A percentile compares a stretch with the other conserved stretches of the same genome.
phyloP scores from a whole-genome alignment of 2,888 invertebrate genomes.

The Tetheella fluctuosa region DNA sequence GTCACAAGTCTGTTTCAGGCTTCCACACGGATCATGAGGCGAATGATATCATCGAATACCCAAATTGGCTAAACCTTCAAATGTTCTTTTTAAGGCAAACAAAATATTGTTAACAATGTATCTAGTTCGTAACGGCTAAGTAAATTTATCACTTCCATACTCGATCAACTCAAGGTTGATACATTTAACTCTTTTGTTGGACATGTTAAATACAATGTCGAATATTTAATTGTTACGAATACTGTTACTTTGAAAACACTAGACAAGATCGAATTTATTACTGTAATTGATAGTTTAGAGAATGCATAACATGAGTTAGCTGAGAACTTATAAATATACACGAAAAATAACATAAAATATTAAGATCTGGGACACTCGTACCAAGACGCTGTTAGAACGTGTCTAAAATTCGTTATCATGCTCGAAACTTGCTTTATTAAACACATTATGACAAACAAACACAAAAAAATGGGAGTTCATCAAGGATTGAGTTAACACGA shows the following conservation, averaged over 20 bases:
- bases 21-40: background rate
- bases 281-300: conserved; percentile 8
- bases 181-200: conserved; percentile 27
- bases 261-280: conserved; percentile 11
- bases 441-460: conserved; percentile 12
- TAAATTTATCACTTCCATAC: conserved; percentile 53
- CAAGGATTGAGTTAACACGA: conserved; percentile 22
- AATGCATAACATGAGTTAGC: conserved; percentile 55
- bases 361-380: conserved; percentile 80
- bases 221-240: conserved; percentile 10
- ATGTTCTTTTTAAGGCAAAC: background rate
- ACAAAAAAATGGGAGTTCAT: conserved; percentile 25
- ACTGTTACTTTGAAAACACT: conserved; percentile 6
- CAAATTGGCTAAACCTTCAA: background rate
- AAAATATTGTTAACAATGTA: conserved; percentile 32
- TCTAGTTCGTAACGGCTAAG: conserved; percentile 38
- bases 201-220: conserved; percentile 27
- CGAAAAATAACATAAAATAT: conserved; percentile 52
- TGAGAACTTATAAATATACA: conserved; percentile 45
- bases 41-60: background rate
- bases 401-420: conserved; percentile 47
- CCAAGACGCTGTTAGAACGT: conserved; percentile 82
- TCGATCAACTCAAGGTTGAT: conserved; percentile 45
- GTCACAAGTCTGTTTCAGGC: background rate
- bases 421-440: conserved; percentile 56